A percentile compares a stretch with the other conserved stretches of the same genome.
Evolutionary conservation across 2,797 vertebrate genomes (phyloP).

Genomic region (Phoxinus dragarum): DNA sequence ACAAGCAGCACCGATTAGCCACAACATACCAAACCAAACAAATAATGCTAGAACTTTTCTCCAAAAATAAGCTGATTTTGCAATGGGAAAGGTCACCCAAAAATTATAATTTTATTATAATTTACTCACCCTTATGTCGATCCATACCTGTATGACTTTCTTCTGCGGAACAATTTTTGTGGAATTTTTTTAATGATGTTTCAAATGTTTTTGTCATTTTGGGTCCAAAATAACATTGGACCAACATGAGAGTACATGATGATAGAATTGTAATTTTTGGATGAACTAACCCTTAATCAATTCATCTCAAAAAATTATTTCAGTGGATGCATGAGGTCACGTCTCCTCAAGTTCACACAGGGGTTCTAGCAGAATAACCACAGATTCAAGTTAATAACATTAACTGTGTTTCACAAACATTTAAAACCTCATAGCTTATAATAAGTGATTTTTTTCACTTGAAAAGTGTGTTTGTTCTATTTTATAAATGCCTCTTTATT

Average conservation of each 20-base stretch:
- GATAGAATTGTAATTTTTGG: background rate
- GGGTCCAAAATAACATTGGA: background rate
- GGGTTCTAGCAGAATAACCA: background rate
- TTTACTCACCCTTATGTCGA: background rate
- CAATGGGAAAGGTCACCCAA: background rate
- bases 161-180: background rate
- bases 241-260: background rate
- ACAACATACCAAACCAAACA: background rate
- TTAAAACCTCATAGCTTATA: background rate
- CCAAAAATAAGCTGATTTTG: background rate
- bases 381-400: background rate
- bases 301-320: background rate
- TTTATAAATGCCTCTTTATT: background rate
- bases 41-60: background rate
- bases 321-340: background rate
- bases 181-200: background rate
- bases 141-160: background rate
- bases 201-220: background rate
- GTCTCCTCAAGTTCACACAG: background rate
- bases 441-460: background rate
- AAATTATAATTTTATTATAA: background rate
- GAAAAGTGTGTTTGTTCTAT: background rate
- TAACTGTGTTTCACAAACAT: background rate
- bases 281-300: background rate
- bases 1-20: slow-evolving; percentile 6